Evolutionary conservation across 2,113 vertebrate species (phyloP).

Genomic region (Myotis lucifugus): DNA sequence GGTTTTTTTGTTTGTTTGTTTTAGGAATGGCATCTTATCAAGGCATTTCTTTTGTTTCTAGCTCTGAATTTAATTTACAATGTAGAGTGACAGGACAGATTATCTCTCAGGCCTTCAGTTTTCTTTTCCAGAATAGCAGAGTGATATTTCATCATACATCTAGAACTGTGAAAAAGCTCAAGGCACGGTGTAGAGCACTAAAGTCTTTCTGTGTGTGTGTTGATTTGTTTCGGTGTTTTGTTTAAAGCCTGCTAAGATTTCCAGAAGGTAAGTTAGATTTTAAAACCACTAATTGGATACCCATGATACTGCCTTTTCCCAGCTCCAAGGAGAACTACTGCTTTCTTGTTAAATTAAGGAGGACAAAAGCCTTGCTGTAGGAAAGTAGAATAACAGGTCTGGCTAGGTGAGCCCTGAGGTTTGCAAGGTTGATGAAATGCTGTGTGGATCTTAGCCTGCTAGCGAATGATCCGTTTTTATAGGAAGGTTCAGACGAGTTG

Average conservation of each 20-base stretch:
- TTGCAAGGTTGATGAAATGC: not conserved
- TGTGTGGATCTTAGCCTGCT: not conserved
- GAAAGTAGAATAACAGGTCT: slow-evolving; percentile 39
- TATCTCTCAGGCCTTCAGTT: not conserved
- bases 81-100: not conserved
- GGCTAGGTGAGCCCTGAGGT: not conserved
- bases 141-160: not conserved
- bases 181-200: not conserved
- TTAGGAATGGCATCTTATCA: not conserved
- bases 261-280: not conserved
- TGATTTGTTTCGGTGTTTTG: not conserved
- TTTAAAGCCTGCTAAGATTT: not conserved
- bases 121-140: not conserved
- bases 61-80: not conserved
- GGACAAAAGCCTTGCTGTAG: not conserved
- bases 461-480: not conserved
- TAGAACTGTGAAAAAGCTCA: not conserved
- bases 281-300: not conserved
- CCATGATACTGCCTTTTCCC: not conserved
- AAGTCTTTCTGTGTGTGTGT: not conserved
- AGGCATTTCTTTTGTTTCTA: not conserved
- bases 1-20: not conserved
- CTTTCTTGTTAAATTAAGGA: not conserved
- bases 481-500: not conserved
- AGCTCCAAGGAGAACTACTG: not conserved